phyloP scores from a whole-genome alignment of 2,888 invertebrate species.

The Scaptomyza flava region DNA sequence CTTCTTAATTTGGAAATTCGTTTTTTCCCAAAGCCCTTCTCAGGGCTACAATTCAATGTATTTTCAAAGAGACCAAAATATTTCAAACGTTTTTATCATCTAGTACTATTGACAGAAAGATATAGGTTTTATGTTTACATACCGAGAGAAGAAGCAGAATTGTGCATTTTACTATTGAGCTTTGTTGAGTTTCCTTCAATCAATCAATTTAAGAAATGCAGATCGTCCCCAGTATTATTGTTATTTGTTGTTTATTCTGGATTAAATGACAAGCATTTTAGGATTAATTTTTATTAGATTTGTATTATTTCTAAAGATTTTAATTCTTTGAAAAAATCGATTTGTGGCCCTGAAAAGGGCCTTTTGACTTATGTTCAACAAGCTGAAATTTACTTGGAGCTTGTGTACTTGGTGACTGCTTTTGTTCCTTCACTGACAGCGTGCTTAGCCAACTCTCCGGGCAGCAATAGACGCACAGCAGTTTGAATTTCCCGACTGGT shows the following conservation, averaged over 20 bases:
- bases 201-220: too few relatives aligned
- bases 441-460: constrained; percentile 60
- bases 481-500: constrained; percentile 61
- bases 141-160: too few relatives aligned
- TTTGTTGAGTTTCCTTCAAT: too few relatives aligned
- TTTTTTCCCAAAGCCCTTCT: constrained; percentile 8
- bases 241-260: too few relatives aligned
- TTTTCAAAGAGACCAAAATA: neutral
- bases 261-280: too few relatives aligned
- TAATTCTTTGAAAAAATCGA: constrained; percentile 21
- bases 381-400: constrained; percentile 51
- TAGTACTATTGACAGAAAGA: too few relatives aligned
- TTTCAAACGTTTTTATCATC: too few relatives aligned
- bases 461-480: constrained; percentile 54
- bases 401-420: constrained; percentile 59
- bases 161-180: too few relatives aligned
- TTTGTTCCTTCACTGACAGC: constrained; percentile 58
- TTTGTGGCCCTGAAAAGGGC: constrained; percentile 53
- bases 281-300: too few relatives aligned
- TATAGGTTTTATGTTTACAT: too few relatives aligned
- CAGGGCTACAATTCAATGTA: constrained; percentile 11
- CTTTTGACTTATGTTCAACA: constrained; percentile 12
- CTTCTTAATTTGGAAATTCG: neutral
- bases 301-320: neutral
- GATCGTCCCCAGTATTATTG: constrained; percentile 7